Evolutionary conservation across 2,797 vertebrate genomes (phyloP).

Genomic region (Capromys pilorides): DNA sequence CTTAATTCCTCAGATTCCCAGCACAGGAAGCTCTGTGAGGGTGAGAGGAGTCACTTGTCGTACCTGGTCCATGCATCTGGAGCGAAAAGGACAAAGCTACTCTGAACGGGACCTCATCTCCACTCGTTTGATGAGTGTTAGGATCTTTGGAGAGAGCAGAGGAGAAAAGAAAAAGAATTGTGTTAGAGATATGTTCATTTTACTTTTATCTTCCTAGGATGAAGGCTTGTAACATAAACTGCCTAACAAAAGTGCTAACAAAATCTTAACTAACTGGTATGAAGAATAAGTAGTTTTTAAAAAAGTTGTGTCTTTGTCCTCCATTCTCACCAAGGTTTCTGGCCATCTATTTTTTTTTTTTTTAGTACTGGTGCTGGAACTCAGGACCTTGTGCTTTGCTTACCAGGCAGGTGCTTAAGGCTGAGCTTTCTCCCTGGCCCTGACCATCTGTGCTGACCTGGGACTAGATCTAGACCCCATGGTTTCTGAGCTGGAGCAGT

Average conservation of each 20-base stretch:
- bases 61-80: neutral
- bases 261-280: neutral
- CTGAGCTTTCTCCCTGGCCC: no score
- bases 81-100: neutral
- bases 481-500: neutral
- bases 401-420: no score
- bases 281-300: neutral
- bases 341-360: no score
- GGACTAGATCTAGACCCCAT: no score
- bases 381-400: no score
- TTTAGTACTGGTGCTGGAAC: no score
- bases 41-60: neutral
- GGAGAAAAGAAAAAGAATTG: neutral
- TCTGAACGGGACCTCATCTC: neutral
- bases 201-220: conserved; percentile 33
- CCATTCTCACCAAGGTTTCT: neutral
- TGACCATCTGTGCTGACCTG: no score
- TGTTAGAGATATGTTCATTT: conserved; percentile 23
- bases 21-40: neutral
- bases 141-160: neutral
- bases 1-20: neutral
- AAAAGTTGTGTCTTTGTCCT: neutral
- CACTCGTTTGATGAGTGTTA: neutral
- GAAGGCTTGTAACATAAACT: neutral
- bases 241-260: neutral